A percentile compares a stretch with the other conserved stretches of the same genome.
phyloP scores from a whole-genome alignment of 2,113 vertebrate species.

The Chaetodon trifascialis region DNA sequence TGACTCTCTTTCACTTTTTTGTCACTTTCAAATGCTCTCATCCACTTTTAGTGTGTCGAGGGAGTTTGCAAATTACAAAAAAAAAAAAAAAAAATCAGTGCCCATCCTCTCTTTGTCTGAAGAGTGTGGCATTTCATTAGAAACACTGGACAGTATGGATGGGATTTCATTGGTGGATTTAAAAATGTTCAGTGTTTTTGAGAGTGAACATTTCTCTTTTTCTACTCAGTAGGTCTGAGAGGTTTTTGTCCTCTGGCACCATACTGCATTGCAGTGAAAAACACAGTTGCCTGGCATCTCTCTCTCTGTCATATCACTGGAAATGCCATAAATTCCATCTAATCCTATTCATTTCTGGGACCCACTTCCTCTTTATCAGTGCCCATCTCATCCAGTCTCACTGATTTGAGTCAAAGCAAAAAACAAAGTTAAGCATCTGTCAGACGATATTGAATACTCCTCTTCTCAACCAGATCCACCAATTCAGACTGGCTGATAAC shows the following conservation, averaged over 20 bases:
- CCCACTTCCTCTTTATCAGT: conserved; percentile 43
- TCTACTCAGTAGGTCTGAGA: background rate
- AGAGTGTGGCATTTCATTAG: background rate
- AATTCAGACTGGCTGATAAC: conserved; percentile 42
- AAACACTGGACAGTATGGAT: background rate
- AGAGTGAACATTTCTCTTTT: background rate
- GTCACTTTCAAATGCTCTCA: background rate
- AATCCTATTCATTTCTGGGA: conserved; percentile 46
- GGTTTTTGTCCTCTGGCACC: background rate
- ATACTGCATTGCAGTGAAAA: conserved; percentile 44
- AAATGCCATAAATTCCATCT: conserved; percentile 47
- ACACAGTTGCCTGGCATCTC: background rate
- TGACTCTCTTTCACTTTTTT: background rate
- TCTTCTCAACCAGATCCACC: conserved; percentile 27
- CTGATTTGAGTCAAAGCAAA: conserved; percentile 18
- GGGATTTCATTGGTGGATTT: no score
- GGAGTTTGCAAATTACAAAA: background rate
- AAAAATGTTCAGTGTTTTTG: background rate
- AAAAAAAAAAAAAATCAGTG: background rate
- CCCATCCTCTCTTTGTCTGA: background rate
- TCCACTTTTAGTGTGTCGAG: background rate
- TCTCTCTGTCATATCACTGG: conserved; percentile 39
- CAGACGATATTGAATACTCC: conserved; percentile 44
- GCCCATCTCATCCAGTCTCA: conserved; percentile 10
- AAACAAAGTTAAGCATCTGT: conserved; percentile 33